Evolutionary conservation across 2,797 vertebrate species (phyloP).

Genomic region (Notolepis coatsorum): DNA sequence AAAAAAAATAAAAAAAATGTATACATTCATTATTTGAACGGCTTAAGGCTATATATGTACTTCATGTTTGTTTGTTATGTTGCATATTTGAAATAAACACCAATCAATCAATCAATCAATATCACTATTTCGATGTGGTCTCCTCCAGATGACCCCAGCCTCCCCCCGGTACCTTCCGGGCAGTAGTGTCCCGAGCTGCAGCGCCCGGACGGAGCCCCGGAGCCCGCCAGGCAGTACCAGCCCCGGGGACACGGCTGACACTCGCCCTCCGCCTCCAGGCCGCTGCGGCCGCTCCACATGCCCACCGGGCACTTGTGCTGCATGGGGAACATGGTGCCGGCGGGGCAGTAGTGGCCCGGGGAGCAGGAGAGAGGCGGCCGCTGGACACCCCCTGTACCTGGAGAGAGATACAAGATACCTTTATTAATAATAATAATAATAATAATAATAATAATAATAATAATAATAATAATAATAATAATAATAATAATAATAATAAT

Average conservation of each 20-base stretch:
- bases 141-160: too few species aligned
- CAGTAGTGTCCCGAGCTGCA: slow-evolving; percentile 91
- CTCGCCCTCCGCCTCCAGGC: slow-evolving; percentile 76
- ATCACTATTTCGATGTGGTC: too few species aligned
- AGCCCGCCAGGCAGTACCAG: slow-evolving; percentile 88
- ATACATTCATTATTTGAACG: too few species aligned
- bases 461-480: too few species aligned
- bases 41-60: too few species aligned
- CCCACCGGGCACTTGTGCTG: slow-evolving; percentile 90
- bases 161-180: slow-evolving; percentile 79
- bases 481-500: too few species aligned
- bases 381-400: slow-evolving; percentile 88
- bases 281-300: slow-evolving; percentile 87
- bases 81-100: too few species aligned
- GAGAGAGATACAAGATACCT: background rate
- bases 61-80: too few species aligned
- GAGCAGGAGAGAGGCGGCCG: slow-evolving; percentile 86
- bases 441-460: background rate
- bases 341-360: slow-evolving; percentile 89
- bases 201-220: slow-evolving; percentile 80
- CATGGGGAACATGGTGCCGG: slow-evolving; percentile 84
- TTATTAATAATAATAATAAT: background rate
- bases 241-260: slow-evolving; percentile 83
- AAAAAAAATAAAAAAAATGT: too few species aligned
- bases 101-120: too few species aligned